phyloP scores from a whole-genome alignment of 2,113 vertebrate species.

The Tyto alba region DNA sequence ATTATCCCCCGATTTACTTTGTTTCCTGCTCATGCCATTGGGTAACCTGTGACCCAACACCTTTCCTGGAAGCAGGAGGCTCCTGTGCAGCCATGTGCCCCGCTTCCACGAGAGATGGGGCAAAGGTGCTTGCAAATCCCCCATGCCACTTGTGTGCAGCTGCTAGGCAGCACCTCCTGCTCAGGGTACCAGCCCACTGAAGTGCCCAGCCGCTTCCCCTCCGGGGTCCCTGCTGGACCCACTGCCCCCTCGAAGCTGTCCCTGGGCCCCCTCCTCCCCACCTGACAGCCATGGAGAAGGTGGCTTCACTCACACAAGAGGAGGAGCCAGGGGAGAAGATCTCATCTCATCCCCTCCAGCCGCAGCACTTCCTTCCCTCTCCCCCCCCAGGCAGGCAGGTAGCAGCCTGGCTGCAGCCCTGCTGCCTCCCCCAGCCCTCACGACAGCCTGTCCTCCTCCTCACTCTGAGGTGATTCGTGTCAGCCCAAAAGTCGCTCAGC shows the following conservation, averaged over 20 bases:
- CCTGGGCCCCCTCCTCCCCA: not conserved
- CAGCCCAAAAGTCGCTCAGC: not conserved
- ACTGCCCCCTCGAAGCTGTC: not conserved
- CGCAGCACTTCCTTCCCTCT: not conserved
- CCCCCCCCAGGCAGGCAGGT: not conserved
- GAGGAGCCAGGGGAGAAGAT: not conserved
- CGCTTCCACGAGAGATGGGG: not conserved
- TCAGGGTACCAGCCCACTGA: not conserved
- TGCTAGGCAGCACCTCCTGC: not conserved
- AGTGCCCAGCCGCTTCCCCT: no score
- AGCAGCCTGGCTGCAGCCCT: not conserved
- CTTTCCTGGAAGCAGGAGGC: not conserved
- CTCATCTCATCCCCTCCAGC: not conserved
- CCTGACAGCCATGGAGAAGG: not conserved
- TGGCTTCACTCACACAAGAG: not conserved
- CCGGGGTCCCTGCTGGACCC: not conserved
- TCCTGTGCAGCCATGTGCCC: not conserved
- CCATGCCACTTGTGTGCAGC: accelerated
- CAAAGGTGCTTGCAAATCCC: not conserved
- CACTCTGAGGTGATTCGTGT: not conserved
- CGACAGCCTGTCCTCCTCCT: not conserved
- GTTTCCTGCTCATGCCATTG: not conserved
- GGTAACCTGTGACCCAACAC: not conserved
- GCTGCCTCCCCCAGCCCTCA: not conserved
- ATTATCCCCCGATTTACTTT: no score